Base-by-base conservation (phyloP, 2,113 vertebrate species). In the Dicaeum eximium region DNA sequence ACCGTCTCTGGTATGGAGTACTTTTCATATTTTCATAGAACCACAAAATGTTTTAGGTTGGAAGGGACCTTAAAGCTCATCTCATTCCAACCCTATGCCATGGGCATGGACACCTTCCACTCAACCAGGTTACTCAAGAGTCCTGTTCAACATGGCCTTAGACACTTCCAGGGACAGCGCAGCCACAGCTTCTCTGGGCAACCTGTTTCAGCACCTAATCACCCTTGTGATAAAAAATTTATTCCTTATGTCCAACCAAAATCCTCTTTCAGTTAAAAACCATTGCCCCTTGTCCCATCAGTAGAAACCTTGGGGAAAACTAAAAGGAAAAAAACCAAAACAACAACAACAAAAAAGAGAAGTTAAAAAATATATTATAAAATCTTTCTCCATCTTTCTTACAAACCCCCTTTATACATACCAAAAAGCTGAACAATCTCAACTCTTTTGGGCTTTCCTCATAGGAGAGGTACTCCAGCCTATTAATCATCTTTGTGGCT, bases 131-230 rank as follows among this genome's bases (percentile, higher is more conserved):
- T 69, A 66, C 30, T 75, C 25, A 37, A 37, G 27, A 45, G n/a
- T n/a, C 21, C 5, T 0, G 0, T 47, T 45, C n/a, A 40, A 30
- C 30, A 16, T 25, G 28, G 53, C n/a, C n/a, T 67, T 24, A 13
- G 20, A 74, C 19, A n/a, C 45, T 53, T 53, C 9, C 8, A 38
- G 45, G 30, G 38, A 67, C 27, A n/a, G 30, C 1, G 0, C 45
- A 51, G 69, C 13, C 51, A 81, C 23, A 88, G 67, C 19, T 73
- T n/a, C 69, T 66, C 61, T n/a, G 15, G 15, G 17, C 25, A 90
- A 61, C 20, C 21, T 61, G 31, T 61, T 74, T 31, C 54, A 61
- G 35, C 30, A 48, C 5, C n/a, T 35, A 22, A 61, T 22, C 30
- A 42, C 17, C 30, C 40, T 33, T 13, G 30, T 9, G 4, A 51